A percentile compares a stretch with the other conserved stretches of the same genome.
Conservation (phyloP, 2,113 vertebrate species). For the Vireo altiloquus region DNA sequence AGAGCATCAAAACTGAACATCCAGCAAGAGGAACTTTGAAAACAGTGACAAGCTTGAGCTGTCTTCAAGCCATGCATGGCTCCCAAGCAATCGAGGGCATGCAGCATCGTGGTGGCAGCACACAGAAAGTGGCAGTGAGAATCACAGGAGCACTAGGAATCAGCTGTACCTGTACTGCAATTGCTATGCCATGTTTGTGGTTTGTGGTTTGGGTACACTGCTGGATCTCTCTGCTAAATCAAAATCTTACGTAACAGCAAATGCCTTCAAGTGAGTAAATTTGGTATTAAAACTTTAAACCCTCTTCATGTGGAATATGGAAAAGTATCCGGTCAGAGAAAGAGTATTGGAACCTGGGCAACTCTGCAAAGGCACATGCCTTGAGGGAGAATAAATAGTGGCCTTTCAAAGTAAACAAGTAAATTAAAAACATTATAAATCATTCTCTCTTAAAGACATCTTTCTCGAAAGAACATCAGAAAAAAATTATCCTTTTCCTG, state of each 20-base stretch:
- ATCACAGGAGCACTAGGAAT: neutral
- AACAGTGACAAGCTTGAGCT: neutral
- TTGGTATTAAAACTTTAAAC: neutral
- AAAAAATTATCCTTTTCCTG: neutral
- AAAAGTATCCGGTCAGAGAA: neutral
- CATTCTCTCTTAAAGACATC: neutral
- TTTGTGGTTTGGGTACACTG: neutral
- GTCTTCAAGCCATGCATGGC: neutral
- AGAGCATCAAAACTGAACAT: neutral
- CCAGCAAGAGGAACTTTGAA: neutral
- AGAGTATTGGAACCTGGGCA: neutral
- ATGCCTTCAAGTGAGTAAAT: neutral
- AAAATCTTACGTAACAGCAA: neutral
- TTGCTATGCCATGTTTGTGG: fast-evolving
- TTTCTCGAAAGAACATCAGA: neutral
- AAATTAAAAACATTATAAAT: neutral
- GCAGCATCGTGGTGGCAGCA: neutral
- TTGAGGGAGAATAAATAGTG: neutral
- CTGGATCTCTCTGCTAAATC: neutral
- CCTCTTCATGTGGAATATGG: neutral
- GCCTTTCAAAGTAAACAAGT: neutral
- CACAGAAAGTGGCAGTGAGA: neutral
- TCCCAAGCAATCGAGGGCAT: neutral
- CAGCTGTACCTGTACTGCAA: neutral
- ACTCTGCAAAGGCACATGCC: neutral